Conservation (phyloP, 2,888 invertebrate genomes). For the Nematopogon swammerdamellus region DNA sequence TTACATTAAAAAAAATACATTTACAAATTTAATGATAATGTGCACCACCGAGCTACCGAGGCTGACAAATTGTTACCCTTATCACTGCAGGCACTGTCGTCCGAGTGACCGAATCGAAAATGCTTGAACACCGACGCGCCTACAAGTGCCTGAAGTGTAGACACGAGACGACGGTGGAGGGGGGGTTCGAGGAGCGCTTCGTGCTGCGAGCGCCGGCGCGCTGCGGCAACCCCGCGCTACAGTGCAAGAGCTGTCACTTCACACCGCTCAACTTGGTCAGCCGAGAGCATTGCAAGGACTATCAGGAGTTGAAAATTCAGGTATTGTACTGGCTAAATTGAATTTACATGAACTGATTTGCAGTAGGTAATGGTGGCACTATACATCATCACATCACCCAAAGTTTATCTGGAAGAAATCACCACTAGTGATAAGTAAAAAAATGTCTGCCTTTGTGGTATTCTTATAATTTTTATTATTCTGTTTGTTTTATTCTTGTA, state of each 20-base stretch:
- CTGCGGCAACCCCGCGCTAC: constrained; percentile 55
- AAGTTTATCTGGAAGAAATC: too few relatives aligned
- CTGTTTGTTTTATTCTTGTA: neutral
- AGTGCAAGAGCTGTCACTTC: constrained; percentile 58
- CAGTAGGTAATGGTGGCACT: constrained; percentile 1
- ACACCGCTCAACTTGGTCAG: constrained; percentile 51
- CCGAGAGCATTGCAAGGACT: constrained; percentile 69
- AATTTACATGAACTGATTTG: neutral
- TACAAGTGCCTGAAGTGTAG: constrained; percentile 79
- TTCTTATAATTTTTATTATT: neutral
- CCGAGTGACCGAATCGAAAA: constrained; percentile 68
- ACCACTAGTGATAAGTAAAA: neutral
- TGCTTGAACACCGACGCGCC: constrained; percentile 71
- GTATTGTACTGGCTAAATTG: constrained; percentile 27
- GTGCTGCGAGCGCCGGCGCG: constrained; percentile 51
- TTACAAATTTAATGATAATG: too few relatives aligned
- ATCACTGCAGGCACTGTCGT: constrained; percentile 82
- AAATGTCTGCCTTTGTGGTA: neutral
- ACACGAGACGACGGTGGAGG: constrained; percentile 61
- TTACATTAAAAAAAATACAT: too few relatives aligned
- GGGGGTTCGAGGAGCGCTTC: constrained; percentile 65
- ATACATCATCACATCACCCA: neutral
- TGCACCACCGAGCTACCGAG: too few relatives aligned
- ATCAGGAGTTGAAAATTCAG: constrained; percentile 83
- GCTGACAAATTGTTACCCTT: too few relatives aligned